Evolutionary conservation across 2,888 invertebrate genomes (phyloP), one percentile per base, ranked within the genome.

Genomic region (Nomada goodeniana): DNA sequence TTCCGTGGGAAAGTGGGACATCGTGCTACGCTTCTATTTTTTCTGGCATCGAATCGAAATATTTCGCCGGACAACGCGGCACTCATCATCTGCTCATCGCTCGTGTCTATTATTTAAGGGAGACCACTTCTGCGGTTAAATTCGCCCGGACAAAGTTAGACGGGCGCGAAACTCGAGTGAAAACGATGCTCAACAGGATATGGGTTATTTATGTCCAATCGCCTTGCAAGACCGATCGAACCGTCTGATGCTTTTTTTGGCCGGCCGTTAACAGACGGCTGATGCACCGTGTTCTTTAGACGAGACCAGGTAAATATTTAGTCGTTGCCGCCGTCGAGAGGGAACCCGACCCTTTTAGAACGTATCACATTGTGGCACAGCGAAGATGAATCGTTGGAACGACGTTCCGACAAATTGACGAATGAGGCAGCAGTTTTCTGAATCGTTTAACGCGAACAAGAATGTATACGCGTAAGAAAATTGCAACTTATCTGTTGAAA

Each of bases 131-230:
- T 42, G 44, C 70, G 42, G 23, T 53, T 73, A 10, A 65, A 42
- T n/a, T 23, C 4, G 53, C 13, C 23, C 23, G 26, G 44, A 23
- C 70, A 75, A 81, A 78, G 47, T 78, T 76, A 70, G 70, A 13
- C n/a, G 52, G 23, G n/a, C 63, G 4, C n/a, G 36, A 68, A 50
- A 57, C 26, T 0, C 20, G 1, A 61, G 64, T n/a, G 26, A 50
- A 63, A 67, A 18, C 20, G 15, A 26, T 26, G 57, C 23, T 60
- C 65, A 68, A 36, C 59, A 53, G 50, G 57, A 5, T 4, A 3
- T 74, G 36, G 69, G 78, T 87, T 76, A 87, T 87, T 87, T 65
- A 72, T 52, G 60, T 13, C 11, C 7, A 1, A 74, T 13, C 76
- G 65, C 72, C 26, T 78, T 63, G 13, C 20, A 3, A 70, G 53